Conservation (phyloP, 2,797 vertebrate species). For the Emydoidea blandingii region DNA sequence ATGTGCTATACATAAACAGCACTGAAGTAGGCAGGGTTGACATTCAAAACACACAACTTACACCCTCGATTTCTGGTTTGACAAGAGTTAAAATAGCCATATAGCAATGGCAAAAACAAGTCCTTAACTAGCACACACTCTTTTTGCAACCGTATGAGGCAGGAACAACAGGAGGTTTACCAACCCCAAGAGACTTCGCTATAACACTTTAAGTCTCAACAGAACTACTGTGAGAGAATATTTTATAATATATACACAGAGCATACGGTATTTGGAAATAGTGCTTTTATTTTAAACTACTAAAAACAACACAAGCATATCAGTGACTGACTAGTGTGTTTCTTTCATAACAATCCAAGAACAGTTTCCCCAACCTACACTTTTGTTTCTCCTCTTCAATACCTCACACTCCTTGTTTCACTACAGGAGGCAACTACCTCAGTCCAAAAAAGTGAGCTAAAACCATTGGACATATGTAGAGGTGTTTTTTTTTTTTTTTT, state of each 20-base stretch:
- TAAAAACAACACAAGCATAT: neutral
- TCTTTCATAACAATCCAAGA: constrained; percentile 21
- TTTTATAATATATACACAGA: constrained; percentile 27
- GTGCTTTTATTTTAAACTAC: constrained; percentile 36
- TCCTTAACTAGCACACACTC: neutral
- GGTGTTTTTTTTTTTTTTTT: neutral
- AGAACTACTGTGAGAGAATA: constrained; percentile 15
- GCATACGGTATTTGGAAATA: neutral
- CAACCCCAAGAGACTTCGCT: neutral
- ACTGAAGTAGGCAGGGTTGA: neutral
- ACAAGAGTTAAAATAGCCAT: constrained; percentile 21
- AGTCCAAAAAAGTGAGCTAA: neutral
- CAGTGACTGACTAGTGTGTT: neutral
- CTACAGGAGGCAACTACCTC: constrained; percentile 9
- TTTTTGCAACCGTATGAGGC: constrained; percentile 1
- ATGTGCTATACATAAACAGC: neutral
- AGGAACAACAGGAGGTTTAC: constrained; percentile 28
- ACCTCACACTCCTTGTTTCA: neutral
- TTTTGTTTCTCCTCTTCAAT: constrained; percentile 43
- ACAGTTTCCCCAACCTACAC: constrained; percentile 24
- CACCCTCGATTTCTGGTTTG: neutral
- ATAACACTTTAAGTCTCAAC: neutral
- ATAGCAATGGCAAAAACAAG: constrained; percentile 15
- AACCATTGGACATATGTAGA: constrained; percentile 6
- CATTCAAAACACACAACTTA: constrained; percentile 25